Conservation (phyloP, 1,140 invertebrate genomes). For the Mamestra configurata region DNA sequence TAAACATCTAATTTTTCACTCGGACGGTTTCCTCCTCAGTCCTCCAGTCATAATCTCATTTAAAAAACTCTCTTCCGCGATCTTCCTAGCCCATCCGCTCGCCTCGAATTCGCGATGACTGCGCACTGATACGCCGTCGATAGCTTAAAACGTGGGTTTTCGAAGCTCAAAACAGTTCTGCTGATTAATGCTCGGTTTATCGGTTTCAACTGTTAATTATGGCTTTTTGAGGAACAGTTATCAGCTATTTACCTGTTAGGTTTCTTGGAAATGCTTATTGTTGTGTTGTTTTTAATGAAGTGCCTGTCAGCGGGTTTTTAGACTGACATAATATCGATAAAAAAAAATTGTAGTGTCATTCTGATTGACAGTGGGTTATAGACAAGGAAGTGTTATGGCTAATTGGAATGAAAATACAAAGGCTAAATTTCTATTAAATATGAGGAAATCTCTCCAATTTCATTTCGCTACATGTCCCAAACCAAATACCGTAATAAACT, state of each 20-base stretch:
- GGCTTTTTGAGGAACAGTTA: constrained; percentile 34
- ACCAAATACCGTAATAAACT: constrained; percentile 12
- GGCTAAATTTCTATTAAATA: no score
- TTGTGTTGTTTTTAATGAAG: not conserved
- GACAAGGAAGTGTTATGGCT: no score
- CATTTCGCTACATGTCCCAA: not conserved
- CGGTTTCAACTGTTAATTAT: constrained; percentile 62
- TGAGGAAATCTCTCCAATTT: not conserved
- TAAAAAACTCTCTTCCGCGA: not conserved
- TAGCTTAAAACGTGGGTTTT: constrained; percentile 74
- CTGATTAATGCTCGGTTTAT: constrained; percentile 83
- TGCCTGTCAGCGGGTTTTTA: not conserved
- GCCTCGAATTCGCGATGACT: constrained; percentile 57
- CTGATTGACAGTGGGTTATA: no score
- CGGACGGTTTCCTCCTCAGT: no score
- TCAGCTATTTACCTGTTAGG: not conserved
- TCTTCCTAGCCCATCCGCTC: constrained; percentile 44
- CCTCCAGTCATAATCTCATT: no score
- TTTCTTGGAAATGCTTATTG: not conserved
- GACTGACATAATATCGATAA: not conserved
- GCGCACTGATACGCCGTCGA: constrained; percentile 56
- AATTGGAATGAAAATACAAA: no score
- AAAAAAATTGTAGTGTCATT: no score
- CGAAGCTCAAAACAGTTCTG: constrained; percentile 83
- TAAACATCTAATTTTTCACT: no score